Evolutionary conservation across 2,888 invertebrate genomes (phyloP), one percentile per base, ranked within the genome.

Genomic region (Entomobrya multifasciata): DNA sequence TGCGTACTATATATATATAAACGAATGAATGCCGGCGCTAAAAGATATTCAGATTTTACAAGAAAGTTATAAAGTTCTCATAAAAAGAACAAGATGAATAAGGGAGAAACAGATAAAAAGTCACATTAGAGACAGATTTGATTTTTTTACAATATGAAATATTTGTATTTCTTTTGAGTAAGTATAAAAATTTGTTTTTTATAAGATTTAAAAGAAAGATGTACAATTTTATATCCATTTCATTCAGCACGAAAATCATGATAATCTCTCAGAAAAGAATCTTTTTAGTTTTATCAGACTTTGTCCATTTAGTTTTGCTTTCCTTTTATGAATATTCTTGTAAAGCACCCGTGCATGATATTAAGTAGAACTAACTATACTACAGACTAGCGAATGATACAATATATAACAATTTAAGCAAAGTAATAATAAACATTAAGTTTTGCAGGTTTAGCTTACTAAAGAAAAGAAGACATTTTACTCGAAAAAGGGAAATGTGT

Each of bases 91-190:
- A 67, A n/a, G 20, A 44, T 67, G 67, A 20, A 65, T 11, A 65
- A 67, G 44, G n/a, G 10, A 36, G 36, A 41, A 67, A 11, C 10
- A 67, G 67, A 67, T 41, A 44, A 41, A 41, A 67, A 41, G n/a
- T n/a, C n/a, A n/a, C n/a, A n/a, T n/a, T n/a, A n/a, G 41, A 44
- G 44, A 67, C 67, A 67, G 41, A 67, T 67, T 67, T 20, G 36
- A n/a, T 36, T 36, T 36, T 8, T 36, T 36, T 8, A 36, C 36
- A n/a, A n/a, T n/a, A n/a, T n/a, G 4, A 17, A 30, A 65, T 30
- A 36, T 30, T 11, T 17, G 27, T 17, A 41, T 44, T 10, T 44
- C 41, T 67, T 44, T 3, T 44, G 25, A 67, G 41, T 36, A 3
- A 20, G 17, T 41, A 57, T n/a, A 67, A 67, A 67, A 22, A 20